A percentile compares a stretch with the other conserved stretches of the same genome.
phyloP scores from a whole-genome alignment of 2,888 invertebrate species.

The Hecatera dysodea region DNA sequence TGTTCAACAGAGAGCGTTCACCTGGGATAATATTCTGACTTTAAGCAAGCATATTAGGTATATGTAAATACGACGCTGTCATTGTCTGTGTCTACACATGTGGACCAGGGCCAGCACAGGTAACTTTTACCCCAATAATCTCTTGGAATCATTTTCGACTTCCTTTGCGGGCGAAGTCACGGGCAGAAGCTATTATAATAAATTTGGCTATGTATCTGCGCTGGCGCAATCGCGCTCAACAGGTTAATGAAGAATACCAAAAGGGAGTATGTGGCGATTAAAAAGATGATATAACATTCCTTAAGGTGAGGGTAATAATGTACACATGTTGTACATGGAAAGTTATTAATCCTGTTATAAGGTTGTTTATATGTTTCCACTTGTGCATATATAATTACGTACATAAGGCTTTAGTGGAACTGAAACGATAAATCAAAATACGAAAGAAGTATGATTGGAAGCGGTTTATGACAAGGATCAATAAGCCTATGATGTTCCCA shows the following conservation, averaged over 20 bases:
- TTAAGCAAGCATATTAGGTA: too few relatives aligned
- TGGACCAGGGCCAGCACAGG: too few relatives aligned
- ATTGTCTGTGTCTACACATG: too few relatives aligned
- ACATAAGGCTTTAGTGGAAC: constrained; percentile 4
- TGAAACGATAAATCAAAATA: not conserved
- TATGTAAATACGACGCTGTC: too few relatives aligned
- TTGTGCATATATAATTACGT: constrained; percentile 11
- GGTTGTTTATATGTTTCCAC: constrained; percentile 12
- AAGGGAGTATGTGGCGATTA: constrained; percentile 25
- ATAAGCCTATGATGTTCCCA: too few relatives aligned
- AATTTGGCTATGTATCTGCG: constrained; percentile 22
- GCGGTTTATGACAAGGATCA: not conserved
- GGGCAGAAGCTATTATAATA: constrained; percentile 5
- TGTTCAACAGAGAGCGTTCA: too few relatives aligned
- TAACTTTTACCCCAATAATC: too few relatives aligned
- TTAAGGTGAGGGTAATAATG: constrained; percentile 12
- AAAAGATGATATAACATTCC: constrained; percentile 38
- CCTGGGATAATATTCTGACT: too few relatives aligned
- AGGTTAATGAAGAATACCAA: constrained; percentile 35
- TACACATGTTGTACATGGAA: constrained; percentile 26
- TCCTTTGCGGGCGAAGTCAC: too few relatives aligned
- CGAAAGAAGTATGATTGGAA: not conserved
- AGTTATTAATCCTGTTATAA: constrained; percentile 32
- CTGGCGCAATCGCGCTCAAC: constrained; percentile 25
- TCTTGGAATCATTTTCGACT: not conserved